Evolutionary conservation across 2,888 invertebrate genomes (phyloP).

Genomic region (Morpho achilles): DNA sequence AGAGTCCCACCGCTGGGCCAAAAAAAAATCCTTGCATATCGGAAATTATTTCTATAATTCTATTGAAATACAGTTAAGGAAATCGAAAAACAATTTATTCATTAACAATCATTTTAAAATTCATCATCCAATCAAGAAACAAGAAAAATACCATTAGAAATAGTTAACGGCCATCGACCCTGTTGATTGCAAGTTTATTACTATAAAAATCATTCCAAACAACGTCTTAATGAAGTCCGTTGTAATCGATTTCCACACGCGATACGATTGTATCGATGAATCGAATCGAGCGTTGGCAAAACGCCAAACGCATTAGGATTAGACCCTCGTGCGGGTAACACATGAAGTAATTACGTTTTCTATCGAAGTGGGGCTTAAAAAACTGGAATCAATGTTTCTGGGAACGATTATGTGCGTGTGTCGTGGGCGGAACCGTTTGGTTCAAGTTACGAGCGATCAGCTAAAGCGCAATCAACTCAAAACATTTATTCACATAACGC

Average conservation of each 20-base stretch:
- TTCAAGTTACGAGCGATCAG: constrained; percentile 25
- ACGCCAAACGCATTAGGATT: constrained; percentile 28
- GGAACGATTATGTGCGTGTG: constrained; percentile 60
- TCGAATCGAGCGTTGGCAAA: constrained; percentile 28
- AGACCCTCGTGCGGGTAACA: constrained; percentile 40
- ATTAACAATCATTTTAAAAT: constrained; percentile 16
- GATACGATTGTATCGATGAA: constrained; percentile 23
- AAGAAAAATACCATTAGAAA: constrained; percentile 25
- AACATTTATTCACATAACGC: background rate
- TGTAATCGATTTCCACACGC: constrained; percentile 34
- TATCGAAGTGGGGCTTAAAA: constrained; percentile 49
- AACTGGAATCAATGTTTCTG: constrained; percentile 59
- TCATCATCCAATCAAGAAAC: constrained; percentile 24
- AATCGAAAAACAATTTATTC: constrained; percentile 21
- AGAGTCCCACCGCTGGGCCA: background rate
- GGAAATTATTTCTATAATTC: too few species aligned
- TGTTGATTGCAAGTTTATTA: constrained; percentile 33
- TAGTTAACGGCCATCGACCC: constrained; percentile 32
- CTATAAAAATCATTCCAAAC: constrained; percentile 25
- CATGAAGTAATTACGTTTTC: constrained; percentile 56
- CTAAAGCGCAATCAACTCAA: background rate
- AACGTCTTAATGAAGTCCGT: constrained; percentile 35
- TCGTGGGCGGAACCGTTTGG: constrained; percentile 51
- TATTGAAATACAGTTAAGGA: too few species aligned
- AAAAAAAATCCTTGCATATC: background rate